These are phyloP conservation scores for Chaunax sp. DNA, from an alignment of 2,797 vertebrate genomes.

Conservation along the genomic window DNA sequence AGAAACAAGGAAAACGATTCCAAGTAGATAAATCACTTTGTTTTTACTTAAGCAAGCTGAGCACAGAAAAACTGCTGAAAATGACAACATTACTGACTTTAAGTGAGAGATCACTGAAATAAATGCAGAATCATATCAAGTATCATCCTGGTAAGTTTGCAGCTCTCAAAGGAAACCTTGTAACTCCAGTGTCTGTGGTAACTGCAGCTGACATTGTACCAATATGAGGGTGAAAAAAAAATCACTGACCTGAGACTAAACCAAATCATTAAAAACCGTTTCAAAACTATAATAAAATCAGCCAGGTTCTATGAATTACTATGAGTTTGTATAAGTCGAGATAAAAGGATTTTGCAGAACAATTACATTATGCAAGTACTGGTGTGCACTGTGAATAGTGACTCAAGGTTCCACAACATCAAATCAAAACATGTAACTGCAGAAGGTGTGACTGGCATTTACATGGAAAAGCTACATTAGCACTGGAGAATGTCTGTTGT, in stretches of 20 bases:
- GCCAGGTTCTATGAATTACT: constrained; percentile 33
- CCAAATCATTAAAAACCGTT: constrained; percentile 34
- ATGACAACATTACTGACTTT: constrained; percentile 68
- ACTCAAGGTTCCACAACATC: constrained; percentile 70
- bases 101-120: constrained; percentile 67
- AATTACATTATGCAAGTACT: constrained; percentile 65
- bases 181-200: constrained; percentile 32
- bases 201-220: constrained; percentile 42
- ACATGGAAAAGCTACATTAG: constrained; percentile 73
- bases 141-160: constrained; percentile 45
- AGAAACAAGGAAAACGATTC: constrained; percentile 47
- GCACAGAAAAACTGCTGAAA: constrained; percentile 73
- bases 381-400: constrained; percentile 64
- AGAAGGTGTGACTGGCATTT: constrained; percentile 72
- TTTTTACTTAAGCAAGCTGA: constrained; percentile 78
- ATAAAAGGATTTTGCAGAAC: constrained; percentile 64
- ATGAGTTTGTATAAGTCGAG: constrained; percentile 41
- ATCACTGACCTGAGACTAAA: constrained; percentile 63
- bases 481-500: constrained; percentile 70
- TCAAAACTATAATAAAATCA: constrained; percentile 30
- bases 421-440: constrained; percentile 69
- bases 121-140: constrained; percentile 60
- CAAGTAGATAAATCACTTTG: constrained; percentile 71
- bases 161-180: constrained; percentile 34
- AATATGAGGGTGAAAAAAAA: constrained; percentile 16